These are phyloP conservation scores for Eupeodes latifasciatus DNA, from an alignment of 2,888 invertebrate genomes.

Conservation along the genomic window DNA sequence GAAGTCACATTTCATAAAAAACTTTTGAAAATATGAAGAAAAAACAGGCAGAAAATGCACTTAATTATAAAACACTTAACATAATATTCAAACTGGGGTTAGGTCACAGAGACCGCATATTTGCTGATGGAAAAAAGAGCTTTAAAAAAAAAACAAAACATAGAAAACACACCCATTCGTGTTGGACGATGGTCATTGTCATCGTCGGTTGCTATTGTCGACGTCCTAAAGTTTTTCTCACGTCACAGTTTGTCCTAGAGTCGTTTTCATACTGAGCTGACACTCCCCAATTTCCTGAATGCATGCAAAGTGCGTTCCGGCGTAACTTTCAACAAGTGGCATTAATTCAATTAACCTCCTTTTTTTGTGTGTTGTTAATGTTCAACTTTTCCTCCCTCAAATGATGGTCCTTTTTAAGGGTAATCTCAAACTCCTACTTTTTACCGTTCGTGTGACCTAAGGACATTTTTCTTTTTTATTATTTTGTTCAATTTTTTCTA, in stretches of 20 bases:
- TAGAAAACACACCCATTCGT: background rate
- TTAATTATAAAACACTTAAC: conserved; percentile 9
- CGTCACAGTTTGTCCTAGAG: background rate
- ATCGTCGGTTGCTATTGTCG: background rate
- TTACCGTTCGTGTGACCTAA: background rate
- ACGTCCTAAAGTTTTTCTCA: too few species aligned
- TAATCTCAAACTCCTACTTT: background rate
- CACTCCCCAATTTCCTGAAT: conserved; percentile 4
- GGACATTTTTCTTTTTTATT: background rate
- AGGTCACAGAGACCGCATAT: background rate
- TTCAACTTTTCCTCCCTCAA: background rate
- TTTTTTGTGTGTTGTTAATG: background rate
- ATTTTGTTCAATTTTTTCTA: too few species aligned
- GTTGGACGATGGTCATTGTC: background rate
- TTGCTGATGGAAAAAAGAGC: background rate
- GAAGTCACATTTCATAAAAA: too few species aligned
- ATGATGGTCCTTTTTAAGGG: background rate
- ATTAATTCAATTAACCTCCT: conserved; percentile 11
- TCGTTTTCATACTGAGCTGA: background rate
- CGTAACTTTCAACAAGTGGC: conserved; percentile 16
- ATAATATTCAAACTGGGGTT: background rate
- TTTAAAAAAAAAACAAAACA: background rate
- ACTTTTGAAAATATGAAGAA: background rate
- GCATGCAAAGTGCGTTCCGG: conserved; percentile 15
- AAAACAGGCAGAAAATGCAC: background rate